Evolutionary conservation across 2,888 invertebrate species (phyloP).

Genomic region (Achlya flavicornis): DNA sequence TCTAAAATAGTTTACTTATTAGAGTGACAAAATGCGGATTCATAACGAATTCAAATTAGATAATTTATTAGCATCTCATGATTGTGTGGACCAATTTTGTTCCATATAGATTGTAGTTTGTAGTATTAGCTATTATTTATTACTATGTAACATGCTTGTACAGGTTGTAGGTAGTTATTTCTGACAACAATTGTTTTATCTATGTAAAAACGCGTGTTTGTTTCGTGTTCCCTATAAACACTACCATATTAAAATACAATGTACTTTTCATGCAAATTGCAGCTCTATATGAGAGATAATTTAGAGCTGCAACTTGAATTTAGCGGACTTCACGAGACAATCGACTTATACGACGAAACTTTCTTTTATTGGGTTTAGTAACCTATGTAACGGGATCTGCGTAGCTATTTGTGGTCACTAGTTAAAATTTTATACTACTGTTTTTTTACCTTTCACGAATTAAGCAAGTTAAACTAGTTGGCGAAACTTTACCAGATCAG

Average conservation of each 20-base stretch:
- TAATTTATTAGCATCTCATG: conserved; percentile 7
- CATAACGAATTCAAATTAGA: not conserved
- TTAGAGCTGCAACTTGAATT: not conserved
- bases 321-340: not conserved
- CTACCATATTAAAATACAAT: too few species aligned
- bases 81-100: conserved; percentile 7
- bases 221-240: not conserved
- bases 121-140: not conserved
- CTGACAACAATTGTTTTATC: not conserved
- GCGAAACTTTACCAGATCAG: too few species aligned
- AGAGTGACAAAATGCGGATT: not conserved
- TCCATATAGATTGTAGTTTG: not conserved
- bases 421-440: not conserved
- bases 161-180: not conserved
- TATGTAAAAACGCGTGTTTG: not conserved
- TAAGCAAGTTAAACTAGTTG: not conserved
- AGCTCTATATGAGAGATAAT: not conserved
- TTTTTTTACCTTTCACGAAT: not conserved
- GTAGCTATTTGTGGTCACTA: not conserved
- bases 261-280: not conserved
- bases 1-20: not conserved
- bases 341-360: not conserved
- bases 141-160: not conserved
- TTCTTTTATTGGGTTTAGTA: not conserved
- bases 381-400: not conserved